phyloP scores from a whole-genome alignment of 2,113 vertebrate species.

The Seriola quinqueradiata region DNA sequence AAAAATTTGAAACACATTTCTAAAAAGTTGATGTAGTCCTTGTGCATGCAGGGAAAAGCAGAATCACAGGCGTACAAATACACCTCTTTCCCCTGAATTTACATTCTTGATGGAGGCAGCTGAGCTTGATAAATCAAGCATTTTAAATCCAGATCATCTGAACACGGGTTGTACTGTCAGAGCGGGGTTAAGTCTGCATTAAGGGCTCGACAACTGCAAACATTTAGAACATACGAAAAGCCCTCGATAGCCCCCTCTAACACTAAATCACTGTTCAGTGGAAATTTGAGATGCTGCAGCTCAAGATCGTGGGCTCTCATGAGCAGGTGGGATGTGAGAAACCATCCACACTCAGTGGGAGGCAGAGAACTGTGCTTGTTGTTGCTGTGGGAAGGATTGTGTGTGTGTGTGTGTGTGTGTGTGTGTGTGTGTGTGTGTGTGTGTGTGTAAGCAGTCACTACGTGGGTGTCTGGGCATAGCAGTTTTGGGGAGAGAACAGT shows the following conservation, averaged over 20 bases:
- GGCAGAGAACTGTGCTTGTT: constrained; percentile 80
- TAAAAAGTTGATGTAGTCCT: not conserved
- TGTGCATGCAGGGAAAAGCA: constrained; percentile 7
- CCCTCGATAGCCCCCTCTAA: constrained; percentile 27
- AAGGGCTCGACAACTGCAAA: constrained; percentile 34
- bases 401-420: constrained; percentile 58
- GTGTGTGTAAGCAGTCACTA: constrained; percentile 53
- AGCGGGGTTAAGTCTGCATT: constrained; percentile 48
- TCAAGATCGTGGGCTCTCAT: constrained; percentile 77
- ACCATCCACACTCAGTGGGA: constrained; percentile 84
- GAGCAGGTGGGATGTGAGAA: constrained; percentile 86
- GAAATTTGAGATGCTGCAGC: constrained; percentile 69
- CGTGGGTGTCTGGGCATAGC: constrained; percentile 81
- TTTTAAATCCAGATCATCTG: constrained; percentile 55
- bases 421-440: constrained; percentile 44
- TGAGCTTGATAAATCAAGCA: constrained; percentile 29
- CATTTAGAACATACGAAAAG: constrained; percentile 43
- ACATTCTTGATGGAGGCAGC: constrained; percentile 44
- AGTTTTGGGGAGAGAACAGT: constrained; percentile 70
- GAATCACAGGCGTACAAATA: constrained; percentile 10
- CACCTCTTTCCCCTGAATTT: not conserved
- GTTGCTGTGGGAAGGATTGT: constrained; percentile 79
- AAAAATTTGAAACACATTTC: not conserved
- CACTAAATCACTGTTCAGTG: constrained; percentile 62
- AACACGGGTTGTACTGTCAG: constrained; percentile 27